Conservation (phyloP, 2,888 invertebrate genomes). For the Dexiosoma caninum region DNA sequence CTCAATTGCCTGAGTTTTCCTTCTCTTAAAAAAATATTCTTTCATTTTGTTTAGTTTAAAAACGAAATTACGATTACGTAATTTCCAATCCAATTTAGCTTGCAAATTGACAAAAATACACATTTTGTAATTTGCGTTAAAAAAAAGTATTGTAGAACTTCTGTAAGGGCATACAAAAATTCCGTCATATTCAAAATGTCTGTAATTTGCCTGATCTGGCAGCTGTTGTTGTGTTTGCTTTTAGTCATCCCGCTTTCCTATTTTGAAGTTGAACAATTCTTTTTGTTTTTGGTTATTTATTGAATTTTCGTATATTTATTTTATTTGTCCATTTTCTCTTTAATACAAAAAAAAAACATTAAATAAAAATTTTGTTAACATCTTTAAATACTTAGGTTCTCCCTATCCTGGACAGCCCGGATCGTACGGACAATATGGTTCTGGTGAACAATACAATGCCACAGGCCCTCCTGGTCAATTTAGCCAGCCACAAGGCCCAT, state of each 20-base stretch:
- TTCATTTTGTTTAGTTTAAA: too few relatives aligned
- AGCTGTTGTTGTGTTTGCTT: conserved; percentile 11
- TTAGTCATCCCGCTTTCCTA: neutral
- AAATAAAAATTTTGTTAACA: neutral
- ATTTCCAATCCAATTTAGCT: too few relatives aligned
- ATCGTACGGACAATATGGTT: conserved; percentile 83
- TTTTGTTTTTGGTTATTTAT: neutral
- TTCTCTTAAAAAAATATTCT: too few relatives aligned
- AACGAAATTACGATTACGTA: too few relatives aligned
- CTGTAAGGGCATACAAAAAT: too few relatives aligned
- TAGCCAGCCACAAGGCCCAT: conserved; percentile 80
- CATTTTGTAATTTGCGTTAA: too few relatives aligned
- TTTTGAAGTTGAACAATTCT: neutral
- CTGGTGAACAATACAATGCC: conserved; percentile 81
- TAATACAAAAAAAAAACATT: conserved; percentile 7
- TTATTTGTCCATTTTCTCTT: conserved; percentile 62
- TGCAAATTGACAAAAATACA: too few relatives aligned
- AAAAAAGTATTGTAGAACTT: too few relatives aligned
- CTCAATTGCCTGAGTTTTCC: too few relatives aligned
- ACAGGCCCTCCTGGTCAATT: conserved; percentile 80
- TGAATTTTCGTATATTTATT: conserved; percentile 39
- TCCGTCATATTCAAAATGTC: too few relatives aligned
- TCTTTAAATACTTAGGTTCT: conserved; percentile 72
- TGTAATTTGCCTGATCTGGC: conserved; percentile 5
- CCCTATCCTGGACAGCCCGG: conserved; percentile 82